A percentile compares a stretch with the other conserved stretches of the same genome.
These are phyloP conservation scores for Diplazon laetatorius DNA, from an alignment of 2,888 invertebrate species.

Conservation along the genomic window DNA sequence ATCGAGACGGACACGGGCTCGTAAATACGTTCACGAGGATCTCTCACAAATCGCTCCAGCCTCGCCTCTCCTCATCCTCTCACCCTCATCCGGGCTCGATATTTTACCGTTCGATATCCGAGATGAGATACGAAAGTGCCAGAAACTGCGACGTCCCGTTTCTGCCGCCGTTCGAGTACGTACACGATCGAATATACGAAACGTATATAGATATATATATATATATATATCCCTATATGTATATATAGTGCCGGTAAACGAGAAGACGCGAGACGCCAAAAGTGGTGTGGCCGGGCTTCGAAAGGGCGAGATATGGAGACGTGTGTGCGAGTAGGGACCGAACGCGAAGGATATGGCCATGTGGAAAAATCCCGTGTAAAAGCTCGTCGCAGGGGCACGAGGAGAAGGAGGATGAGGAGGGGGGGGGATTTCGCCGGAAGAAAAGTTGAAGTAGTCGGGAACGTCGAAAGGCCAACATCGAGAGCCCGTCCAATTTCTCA, in stretches of 20 bases:
- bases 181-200: slow-evolving; percentile 47
- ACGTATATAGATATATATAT: too few relatives aligned
- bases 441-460: slow-evolving; percentile 49
- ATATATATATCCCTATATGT: too few relatives aligned
- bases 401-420: slow-evolving; percentile 30
- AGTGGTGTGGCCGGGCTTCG: slow-evolving; percentile 52
- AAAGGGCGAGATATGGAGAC: slow-evolving; percentile 50
- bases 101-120: slow-evolving; percentile 71
- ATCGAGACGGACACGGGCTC: slow-evolving; percentile 70
- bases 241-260: slow-evolving; percentile 59
- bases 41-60: slow-evolving; percentile 78
- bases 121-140: slow-evolving; percentile 69
- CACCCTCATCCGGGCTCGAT: slow-evolving; percentile 59
- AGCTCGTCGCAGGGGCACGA: too few relatives aligned
- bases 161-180: slow-evolving; percentile 34
- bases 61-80: slow-evolving; percentile 61
- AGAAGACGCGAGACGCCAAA: slow-evolving; percentile 44
- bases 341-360: slow-evolving; percentile 47
- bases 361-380: slow-evolving; percentile 41
- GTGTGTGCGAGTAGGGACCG: slow-evolving; percentile 11
- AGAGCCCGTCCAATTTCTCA: slow-evolving; percentile 82
- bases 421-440: slow-evolving; percentile 31
- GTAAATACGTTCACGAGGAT: slow-evolving; percentile 78
- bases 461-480: slow-evolving; percentile 58
- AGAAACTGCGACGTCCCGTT: slow-evolving; percentile 3